Percentiles rank a stretch among this genome's conserved stretches.
Conservation (phyloP, 2,888 invertebrate genomes). For the Epistrophella euchroma region DNA sequence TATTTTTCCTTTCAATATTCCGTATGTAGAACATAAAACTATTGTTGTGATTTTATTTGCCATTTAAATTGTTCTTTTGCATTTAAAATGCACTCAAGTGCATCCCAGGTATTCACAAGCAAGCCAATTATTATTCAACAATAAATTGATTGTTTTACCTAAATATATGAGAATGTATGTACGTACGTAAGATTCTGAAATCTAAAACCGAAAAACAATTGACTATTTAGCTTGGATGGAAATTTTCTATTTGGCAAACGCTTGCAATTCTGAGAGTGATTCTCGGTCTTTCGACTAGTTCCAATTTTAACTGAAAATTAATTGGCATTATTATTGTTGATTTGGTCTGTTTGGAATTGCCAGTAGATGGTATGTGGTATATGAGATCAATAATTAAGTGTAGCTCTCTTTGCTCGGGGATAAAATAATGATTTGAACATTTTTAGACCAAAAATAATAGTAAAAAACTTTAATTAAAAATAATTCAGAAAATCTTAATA, state of each 20-base stretch:
- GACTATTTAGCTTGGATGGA: neutral
- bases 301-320: constrained; percentile 12
- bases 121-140: constrained; percentile 37
- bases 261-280: neutral
- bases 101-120: constrained; percentile 17
- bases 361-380: neutral
- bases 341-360: neutral
- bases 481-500: no score
- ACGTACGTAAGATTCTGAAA: neutral
- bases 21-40: no score
- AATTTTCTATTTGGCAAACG: constrained; percentile 6
- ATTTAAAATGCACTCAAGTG: constrained; percentile 48
- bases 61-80: constrained; percentile 24
- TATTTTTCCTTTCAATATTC: neutral
- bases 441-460: no score
- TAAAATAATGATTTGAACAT: no score
- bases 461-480: no score
- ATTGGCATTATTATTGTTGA: constrained; percentile 7
- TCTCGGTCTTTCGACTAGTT: neutral
- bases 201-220: constrained; percentile 13
- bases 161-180: neutral
- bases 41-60: constrained; percentile 19
- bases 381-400: neutral
- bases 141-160: neutral
- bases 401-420: neutral